Conservation (phyloP, 1,140 invertebrate genomes). For the Mesaphorura yosii region DNA sequence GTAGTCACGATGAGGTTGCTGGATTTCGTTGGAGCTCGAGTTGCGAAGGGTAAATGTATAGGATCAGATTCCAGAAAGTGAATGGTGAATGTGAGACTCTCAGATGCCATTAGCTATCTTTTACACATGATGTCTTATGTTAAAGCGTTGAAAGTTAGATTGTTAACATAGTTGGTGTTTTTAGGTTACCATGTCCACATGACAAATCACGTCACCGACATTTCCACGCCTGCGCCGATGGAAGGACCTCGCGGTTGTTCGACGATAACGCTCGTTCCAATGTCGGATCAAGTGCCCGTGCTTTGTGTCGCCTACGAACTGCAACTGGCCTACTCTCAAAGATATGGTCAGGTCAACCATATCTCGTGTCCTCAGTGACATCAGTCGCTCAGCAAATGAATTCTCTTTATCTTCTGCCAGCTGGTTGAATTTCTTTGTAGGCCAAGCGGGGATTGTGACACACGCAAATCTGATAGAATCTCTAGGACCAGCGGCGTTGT, state of each 20-base stretch:
- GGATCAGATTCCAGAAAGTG: too few relatives aligned
- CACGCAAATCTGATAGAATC: neutral
- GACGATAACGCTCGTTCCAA: neutral
- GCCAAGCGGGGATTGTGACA: neutral
- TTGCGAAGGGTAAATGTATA: conserved; percentile 5
- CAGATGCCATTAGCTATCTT: too few relatives aligned
- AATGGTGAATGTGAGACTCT: too few relatives aligned
- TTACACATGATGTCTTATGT: too few relatives aligned
- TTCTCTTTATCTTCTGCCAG: neutral
- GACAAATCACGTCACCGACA: neutral
- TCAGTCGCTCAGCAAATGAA: conserved; percentile 5
- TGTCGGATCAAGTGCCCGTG: neutral
- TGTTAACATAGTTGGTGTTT: neutral
- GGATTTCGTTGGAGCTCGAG: conserved; percentile 8
- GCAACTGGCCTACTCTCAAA: neutral
- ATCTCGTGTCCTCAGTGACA: too few relatives aligned
- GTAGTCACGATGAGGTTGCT: neutral
- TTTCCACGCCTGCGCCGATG: neutral
- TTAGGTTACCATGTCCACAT: neutral
- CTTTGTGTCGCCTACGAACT: neutral
- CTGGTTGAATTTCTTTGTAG: neutral
- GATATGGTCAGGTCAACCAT: too few relatives aligned
- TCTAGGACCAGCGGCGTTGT: neutral
- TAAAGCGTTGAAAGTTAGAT: neutral
- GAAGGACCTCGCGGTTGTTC: neutral